phyloP scores from a whole-genome alignment of 2,797 vertebrate genomes.

The Lepilemur ruficaudatus region DNA sequence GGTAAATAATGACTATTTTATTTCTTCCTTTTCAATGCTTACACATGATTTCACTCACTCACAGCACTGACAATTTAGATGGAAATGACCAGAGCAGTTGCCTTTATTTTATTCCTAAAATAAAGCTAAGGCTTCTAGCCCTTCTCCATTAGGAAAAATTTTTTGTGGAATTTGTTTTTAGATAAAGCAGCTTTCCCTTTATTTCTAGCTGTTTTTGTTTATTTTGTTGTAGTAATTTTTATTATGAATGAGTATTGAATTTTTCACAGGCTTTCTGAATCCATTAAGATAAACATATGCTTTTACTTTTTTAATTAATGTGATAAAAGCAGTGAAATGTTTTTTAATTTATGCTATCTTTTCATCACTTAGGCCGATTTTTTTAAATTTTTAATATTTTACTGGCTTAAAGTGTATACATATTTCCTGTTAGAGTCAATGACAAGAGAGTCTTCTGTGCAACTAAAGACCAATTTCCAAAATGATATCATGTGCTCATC shows the following conservation, averaged over 20 bases:
- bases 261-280: neutral
- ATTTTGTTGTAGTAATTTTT: too few relatives aligned
- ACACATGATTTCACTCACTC: neutral
- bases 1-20: neutral
- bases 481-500: neutral
- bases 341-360: neutral
- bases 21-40: neutral
- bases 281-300: neutral
- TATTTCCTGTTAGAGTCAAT: neutral
- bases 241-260: too few relatives aligned
- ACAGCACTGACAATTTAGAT: neutral
- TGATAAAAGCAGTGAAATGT: neutral
- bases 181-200: too few relatives aligned
- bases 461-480: neutral
- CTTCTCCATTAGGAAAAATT: neutral
- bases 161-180: neutral
- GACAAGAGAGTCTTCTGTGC: neutral
- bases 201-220: too few relatives aligned
- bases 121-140: neutral
- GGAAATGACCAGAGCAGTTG: neutral
- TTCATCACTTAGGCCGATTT: neutral
- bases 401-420: neutral
- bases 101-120: neutral
- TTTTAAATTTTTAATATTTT: neutral
- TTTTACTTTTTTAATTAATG: neutral